These are phyloP conservation scores for Hydropsyche tenuis DNA, from an alignment of 1,140 invertebrate species.

Conservation along the genomic window DNA sequence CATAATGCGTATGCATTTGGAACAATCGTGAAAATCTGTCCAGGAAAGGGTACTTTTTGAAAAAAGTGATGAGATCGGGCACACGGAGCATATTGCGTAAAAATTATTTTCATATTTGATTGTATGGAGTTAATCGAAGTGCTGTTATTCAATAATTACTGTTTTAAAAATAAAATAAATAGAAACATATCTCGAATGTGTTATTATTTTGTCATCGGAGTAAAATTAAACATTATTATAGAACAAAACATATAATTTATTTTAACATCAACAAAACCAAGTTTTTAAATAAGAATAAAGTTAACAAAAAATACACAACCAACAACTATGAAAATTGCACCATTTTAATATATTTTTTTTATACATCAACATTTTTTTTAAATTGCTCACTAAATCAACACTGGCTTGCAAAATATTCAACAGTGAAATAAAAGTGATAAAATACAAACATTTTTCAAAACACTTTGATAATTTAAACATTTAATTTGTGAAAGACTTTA, in stretches of 20 bases:
- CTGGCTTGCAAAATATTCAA: too few relatives aligned
- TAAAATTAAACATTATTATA: too few relatives aligned
- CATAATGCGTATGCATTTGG: not conserved
- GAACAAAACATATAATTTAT: too few relatives aligned
- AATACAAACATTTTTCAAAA: too few relatives aligned
- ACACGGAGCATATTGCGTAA: not conserved
- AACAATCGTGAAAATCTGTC: not conserved
- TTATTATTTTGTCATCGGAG: too few relatives aligned
- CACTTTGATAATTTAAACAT: too few relatives aligned
- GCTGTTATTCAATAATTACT: slow-evolving; percentile 10
- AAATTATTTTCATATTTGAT: slow-evolving; percentile 18
- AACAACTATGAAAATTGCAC: not conserved
- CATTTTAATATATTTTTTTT: not conserved
- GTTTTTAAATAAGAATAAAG: not conserved
- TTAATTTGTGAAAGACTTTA: too few relatives aligned
- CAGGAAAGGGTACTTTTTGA: not conserved
- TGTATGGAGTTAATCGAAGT: slow-evolving; percentile 18
- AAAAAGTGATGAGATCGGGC: not conserved
- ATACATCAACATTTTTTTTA: too few relatives aligned
- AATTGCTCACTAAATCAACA: too few relatives aligned
- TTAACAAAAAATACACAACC: not conserved
- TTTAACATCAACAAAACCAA: not conserved
- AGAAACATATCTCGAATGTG: slow-evolving; percentile 11
- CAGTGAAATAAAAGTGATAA: too few relatives aligned
- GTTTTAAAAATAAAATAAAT: slow-evolving; percentile 1